Conservation (phyloP, 2,888 invertebrate genomes). For the Machimus atricapillus region DNA sequence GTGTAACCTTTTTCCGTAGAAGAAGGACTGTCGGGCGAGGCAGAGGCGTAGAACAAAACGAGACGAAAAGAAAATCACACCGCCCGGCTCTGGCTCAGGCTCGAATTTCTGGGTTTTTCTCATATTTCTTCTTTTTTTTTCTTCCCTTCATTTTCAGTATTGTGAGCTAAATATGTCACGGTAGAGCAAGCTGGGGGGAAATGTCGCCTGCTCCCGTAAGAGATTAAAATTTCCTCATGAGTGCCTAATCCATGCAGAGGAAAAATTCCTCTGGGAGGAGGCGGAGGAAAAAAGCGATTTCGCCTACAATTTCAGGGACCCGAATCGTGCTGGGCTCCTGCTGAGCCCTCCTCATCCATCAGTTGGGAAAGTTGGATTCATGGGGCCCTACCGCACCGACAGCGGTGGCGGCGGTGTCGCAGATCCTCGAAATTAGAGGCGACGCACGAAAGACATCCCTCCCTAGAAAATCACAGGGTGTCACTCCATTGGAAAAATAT, state of each 20-base stretch:
- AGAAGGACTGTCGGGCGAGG: not conserved
- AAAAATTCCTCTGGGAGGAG: not conserved
- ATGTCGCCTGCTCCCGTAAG: conserved; percentile 7
- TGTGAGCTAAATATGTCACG: conserved; percentile 29
- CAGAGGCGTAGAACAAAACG: not conserved
- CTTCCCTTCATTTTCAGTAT: not conserved
- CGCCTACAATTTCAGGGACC: not conserved
- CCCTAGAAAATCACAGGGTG: not conserved
- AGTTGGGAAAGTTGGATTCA: not conserved
- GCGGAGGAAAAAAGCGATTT: not conserved
- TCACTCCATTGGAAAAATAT: not conserved
- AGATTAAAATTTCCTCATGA: conserved; percentile 40
- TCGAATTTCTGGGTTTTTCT: conserved; percentile 1
- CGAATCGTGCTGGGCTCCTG: not conserved
- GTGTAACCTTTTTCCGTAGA: not conserved
- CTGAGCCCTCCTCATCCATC: not conserved
- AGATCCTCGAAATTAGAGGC: not conserved
- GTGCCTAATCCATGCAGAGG: conserved; percentile 20
- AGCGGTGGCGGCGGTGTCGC: not conserved
- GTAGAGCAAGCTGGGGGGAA: conserved; percentile 9
- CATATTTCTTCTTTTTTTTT: not conserved
- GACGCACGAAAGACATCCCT: not conserved
- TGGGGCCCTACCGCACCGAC: not conserved
- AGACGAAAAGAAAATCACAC: not conserved
- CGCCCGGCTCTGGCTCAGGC: not conserved